These are phyloP conservation scores for Agrochola circellaris DNA, from an alignment of 2,888 invertebrate species.

Conservation along the genomic window DNA sequence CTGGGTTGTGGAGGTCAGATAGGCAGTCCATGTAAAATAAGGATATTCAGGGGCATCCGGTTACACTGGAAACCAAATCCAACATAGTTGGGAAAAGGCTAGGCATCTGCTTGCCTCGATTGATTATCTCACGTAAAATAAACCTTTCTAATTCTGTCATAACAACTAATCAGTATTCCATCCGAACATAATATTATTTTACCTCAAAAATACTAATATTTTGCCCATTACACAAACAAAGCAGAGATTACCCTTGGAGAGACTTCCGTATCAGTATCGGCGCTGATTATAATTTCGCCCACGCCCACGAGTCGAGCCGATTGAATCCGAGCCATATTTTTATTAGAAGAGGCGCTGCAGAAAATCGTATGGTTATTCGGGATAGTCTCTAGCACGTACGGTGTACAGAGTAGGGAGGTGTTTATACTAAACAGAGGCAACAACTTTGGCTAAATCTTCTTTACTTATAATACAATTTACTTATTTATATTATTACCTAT, in stretches of 20 bases:
- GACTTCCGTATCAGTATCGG: constrained; percentile 44
- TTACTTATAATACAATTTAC: too few relatives aligned
- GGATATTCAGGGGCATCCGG: background rate
- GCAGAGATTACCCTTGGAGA: constrained; percentile 36
- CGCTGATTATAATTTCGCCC: constrained; percentile 61
- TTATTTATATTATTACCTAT: too few relatives aligned
- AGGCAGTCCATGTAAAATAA: too few relatives aligned
- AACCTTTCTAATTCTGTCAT: background rate
- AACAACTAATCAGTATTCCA: constrained; percentile 32
- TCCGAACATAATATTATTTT: constrained; percentile 6
- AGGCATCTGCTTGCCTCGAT: background rate
- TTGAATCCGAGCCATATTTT: constrained; percentile 69
- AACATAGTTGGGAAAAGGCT: background rate
- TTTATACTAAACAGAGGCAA: constrained; percentile 46
- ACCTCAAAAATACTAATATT: constrained; percentile 40
- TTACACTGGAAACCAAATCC: background rate
- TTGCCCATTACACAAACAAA: constrained; percentile 40
- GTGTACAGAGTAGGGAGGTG: constrained; percentile 43
- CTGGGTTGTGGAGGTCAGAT: too few relatives aligned
- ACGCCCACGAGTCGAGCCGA: constrained; percentile 44
- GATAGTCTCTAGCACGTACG: constrained; percentile 56
- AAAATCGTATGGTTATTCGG: constrained; percentile 71
- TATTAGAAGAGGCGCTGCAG: constrained; percentile 65
- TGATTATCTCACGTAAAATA: background rate
- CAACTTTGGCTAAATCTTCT: background rate